Base-by-base conservation (phyloP, 1,140 invertebrate species). In the Cryptotermes secundus region DNA sequence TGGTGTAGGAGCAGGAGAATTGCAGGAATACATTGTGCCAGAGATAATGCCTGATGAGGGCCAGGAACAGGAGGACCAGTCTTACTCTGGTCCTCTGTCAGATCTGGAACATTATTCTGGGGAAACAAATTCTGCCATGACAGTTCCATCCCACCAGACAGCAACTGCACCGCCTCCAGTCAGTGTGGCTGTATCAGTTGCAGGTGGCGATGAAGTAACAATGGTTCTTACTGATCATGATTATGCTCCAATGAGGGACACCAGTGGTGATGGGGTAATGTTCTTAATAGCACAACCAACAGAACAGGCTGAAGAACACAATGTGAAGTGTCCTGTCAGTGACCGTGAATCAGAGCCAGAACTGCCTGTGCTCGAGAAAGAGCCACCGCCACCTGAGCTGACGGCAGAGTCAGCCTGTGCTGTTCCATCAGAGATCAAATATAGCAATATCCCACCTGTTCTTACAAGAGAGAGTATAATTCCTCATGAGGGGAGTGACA, bases 11-110 rank as follows among this genome's bases (percentile, higher is more conserved):
- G 34, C n/a, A 38, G 31, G 36, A 80, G 34, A 72, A 31, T 36
- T 36, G 31, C 87, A 86, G 79, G 87, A 87, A 82, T 87, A 86
- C 83, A 87, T 86, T 83, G 85, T 87, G 2, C 86, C 87, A 59
- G 87, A 88, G 83, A 86, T 87, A 31, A 85, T 87, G 45, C 42
- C 82, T 19, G 83, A 81, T 83, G 83, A 85, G 83, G 85, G 83
- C 49, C 85, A 36, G 38, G 85, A 80, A n/a, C 72, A 83, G 10
- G 59, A 83, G 59, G n/a, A 42, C 34, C 81, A 82, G 38, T 31
- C 38, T 2, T 82, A 45, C 38, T 53, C 26, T n/a, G 81, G 36
- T 24, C 81, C 38, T 22, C n/a, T 82, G 24, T 45, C 81, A 42
- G 31, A 42, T n/a, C n/a, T 82, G 7, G 81, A 49, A 49, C 81